Conservation (phyloP, 2,797 vertebrate genomes). For the Bovichtus variegatus region DNA sequence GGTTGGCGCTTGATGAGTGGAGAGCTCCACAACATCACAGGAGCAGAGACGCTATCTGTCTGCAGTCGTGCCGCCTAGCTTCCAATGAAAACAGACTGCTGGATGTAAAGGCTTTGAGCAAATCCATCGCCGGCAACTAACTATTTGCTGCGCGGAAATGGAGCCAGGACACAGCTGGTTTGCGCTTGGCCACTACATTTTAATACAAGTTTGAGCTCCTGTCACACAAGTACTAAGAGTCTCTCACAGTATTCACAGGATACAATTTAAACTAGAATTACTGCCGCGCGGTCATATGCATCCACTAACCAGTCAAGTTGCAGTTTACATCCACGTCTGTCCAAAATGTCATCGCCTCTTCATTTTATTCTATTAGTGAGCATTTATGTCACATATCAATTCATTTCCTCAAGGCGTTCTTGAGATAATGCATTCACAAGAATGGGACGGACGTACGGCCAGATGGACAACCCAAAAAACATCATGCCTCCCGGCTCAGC, state of each 20-base stretch:
- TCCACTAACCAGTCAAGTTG: no score
- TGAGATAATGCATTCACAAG: no score
- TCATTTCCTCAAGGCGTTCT: no score
- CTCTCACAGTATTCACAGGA: background rate
- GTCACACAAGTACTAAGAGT: background rate
- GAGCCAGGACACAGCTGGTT: constrained; percentile 8
- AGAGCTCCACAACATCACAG: constrained; percentile 55
- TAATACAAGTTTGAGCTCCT: constrained; percentile 3
- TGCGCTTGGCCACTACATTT: background rate
- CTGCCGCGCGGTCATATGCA: no score
- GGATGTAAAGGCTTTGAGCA: constrained; percentile 52
- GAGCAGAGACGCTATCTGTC: constrained; percentile 67
- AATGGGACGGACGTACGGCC: no score
- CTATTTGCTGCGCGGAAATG: constrained; percentile 22
- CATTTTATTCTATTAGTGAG: no score
- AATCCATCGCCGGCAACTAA: constrained; percentile 40
- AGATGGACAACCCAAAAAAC: no score
- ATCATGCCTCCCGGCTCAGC: no score
- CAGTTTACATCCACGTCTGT: no score
- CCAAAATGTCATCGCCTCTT: no score
- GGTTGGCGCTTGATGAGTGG: constrained; percentile 61
- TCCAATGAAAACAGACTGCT: constrained; percentile 69
- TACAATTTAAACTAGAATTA: background rate
- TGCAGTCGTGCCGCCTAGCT: constrained; percentile 37
- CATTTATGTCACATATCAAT: no score